Evolutionary conservation across 2,797 vertebrate genomes (phyloP), one percentile per base, ranked within the genome.

Genomic region (Buceros bicornis): DNA sequence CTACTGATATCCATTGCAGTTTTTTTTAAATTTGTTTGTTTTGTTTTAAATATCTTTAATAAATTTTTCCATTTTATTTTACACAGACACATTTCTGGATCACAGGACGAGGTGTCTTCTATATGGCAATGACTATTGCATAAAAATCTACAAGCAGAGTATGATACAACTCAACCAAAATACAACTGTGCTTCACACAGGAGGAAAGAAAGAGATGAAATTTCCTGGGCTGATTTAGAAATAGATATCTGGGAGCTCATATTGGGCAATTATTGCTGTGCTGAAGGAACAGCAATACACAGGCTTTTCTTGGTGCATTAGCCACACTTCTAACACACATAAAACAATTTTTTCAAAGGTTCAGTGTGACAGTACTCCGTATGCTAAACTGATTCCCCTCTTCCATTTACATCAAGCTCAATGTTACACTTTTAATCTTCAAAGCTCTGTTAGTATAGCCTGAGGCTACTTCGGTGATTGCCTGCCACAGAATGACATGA

Each of bases 391-490:
- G 57, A 64, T 35, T 91, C 61, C 17, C 26, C 14, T 90, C 51
- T 92, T 88, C 40, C 76, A 58, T 95, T 94, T 92, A 51, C 29
- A 90, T 88, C 76, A 76, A 91, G 56, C 86, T 91, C 72, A 83
- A n/a, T 56, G 69, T 73, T 76, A 58, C 51, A 91, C 65, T 86
- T 96, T 45, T 53, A 95, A 93, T 94, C 94, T 94, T 95, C 94
- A 95, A 94, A 94, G 92, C 78, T 89, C 78, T 82, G 87, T 65
- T 83, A 86, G 50, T 58, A 69, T 48, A 43, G 53, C 87, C 88
- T 83, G 54, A 71, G 84, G 95, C 69, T 91, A 57, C 15, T 66
- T 88, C 65, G 45, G 25, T 72, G 91, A 91, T 83, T 95, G 82
- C 62, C 29, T 90, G 77, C 8, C 57, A 72, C 65, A 58, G 76